A percentile compares a stretch with the other conserved stretches of the same genome.
phyloP scores from a whole-genome alignment of 2,888 invertebrate genomes.

The Meganola albula region DNA sequence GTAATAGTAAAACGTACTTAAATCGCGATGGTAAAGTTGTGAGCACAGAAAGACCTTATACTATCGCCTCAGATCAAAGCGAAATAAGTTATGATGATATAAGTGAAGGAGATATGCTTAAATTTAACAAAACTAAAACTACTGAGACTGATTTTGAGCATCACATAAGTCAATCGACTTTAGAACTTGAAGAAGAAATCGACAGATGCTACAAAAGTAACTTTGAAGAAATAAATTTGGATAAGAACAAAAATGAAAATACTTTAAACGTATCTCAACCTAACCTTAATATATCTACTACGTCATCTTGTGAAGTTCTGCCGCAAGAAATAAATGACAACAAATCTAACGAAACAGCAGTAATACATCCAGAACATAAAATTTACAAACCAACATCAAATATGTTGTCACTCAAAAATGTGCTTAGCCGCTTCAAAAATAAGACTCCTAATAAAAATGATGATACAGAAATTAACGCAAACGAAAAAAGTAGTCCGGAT shows the following conservation, averaged over 20 bases:
- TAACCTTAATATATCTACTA: conserved; percentile 72
- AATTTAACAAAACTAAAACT: conserved; percentile 59
- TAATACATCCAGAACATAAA: conserved; percentile 87
- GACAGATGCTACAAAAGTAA: conserved; percentile 72
- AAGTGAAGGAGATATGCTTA: conserved; percentile 62
- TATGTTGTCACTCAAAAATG: conserved; percentile 74
- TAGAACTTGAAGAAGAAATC: conserved; percentile 71
- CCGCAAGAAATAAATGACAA: conserved; percentile 55
- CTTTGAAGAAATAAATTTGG: conserved; percentile 56
- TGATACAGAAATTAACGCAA: conserved; percentile 59
- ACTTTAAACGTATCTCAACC: conserved; percentile 53
- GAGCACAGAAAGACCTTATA: conserved; percentile 81
- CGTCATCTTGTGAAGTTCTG: conserved; percentile 75
- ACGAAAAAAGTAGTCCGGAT: conserved; percentile 59
- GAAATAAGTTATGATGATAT: conserved; percentile 82
- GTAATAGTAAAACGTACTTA: conserved; percentile 71
- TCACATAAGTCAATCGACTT: conserved; percentile 67
- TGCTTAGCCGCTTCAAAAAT: conserved; percentile 73
- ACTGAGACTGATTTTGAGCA: conserved; percentile 52
- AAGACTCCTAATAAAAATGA: conserved; percentile 61
- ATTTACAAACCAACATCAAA: conserved; percentile 83
- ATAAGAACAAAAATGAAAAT: conserved; percentile 57
- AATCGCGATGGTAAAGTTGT: conserved; percentile 80
- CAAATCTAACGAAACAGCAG: conserved; percentile 62
- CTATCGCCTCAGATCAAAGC: conserved; percentile 84